Percentiles rank a stretch among this genome's conserved stretches.
phyloP scores from a whole-genome alignment of 2,113 vertebrate species.

The Tautogolabrus adspersus region DNA sequence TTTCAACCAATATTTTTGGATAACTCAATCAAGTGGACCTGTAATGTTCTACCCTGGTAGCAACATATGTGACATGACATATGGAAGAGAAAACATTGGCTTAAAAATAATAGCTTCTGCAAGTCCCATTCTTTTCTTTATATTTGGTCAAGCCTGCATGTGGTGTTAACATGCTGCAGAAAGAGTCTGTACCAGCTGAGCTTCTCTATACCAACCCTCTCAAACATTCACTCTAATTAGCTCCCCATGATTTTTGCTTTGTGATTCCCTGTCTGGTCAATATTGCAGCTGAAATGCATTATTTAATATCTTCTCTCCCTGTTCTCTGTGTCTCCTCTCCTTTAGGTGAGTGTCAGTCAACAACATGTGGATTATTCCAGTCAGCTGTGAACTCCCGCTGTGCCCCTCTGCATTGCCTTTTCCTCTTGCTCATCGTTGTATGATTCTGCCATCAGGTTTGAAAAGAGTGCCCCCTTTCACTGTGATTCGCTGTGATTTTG shows the following conservation, averaged over 20 bases:
- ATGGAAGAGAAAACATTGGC: slow-evolving; percentile 12
- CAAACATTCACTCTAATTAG: slow-evolving; percentile 65
- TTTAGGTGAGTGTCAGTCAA: slow-evolving; percentile 79
- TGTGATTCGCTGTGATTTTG: slow-evolving; percentile 60
- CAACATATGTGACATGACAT: slow-evolving; percentile 6
- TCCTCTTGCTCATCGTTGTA: slow-evolving; percentile 36
- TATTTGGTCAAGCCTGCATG: slow-evolving; percentile 6
- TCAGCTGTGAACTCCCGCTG: slow-evolving; percentile 54
- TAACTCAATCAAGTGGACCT: no score
- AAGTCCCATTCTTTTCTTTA: slow-evolving; percentile 2
- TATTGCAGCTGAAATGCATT: slow-evolving; percentile 62
- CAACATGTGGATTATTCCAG: slow-evolving; percentile 66
- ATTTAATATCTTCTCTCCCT: slow-evolving; percentile 53
- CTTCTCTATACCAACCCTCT: slow-evolving; percentile 33
- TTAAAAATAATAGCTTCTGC: slow-evolving; percentile 39
- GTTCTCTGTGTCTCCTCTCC: slow-evolving; percentile 41
- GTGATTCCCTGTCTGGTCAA: slow-evolving; percentile 62
- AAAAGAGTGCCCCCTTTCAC: slow-evolving; percentile 44
- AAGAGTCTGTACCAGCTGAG: slow-evolving; percentile 25
- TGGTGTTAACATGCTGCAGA: slow-evolving; percentile 11
- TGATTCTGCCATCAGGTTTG: slow-evolving; percentile 76
- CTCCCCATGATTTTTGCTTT: slow-evolving; percentile 55
- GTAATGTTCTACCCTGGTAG: neutral
- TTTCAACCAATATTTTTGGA: no score
- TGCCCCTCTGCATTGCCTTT: slow-evolving; percentile 46